Percentiles rank a stretch among this genome's conserved stretches.
phyloP scores from a whole-genome alignment of 2,888 invertebrate species.

The Tetragonula carbonaria region DNA sequence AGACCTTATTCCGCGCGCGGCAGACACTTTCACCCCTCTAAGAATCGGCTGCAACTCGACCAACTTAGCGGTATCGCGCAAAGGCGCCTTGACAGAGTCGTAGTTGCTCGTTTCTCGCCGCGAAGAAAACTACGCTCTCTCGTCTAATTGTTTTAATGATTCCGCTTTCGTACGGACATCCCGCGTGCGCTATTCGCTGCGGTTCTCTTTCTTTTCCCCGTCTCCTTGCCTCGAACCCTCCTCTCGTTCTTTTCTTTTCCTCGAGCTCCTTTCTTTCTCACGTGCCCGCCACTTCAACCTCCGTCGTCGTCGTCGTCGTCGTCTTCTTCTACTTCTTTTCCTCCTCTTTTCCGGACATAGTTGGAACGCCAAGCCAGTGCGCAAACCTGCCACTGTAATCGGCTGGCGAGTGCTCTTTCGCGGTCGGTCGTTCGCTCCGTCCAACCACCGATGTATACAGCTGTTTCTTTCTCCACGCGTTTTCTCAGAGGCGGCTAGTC shows the following conservation, averaged over 20 bases:
- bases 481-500: constrained; percentile 27
- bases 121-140: constrained; percentile 66
- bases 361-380: background rate
- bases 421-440: constrained; percentile 50
- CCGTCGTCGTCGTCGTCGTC: constrained; percentile 25
- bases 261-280: background rate
- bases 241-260: constrained; percentile 28
- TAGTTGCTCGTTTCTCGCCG: constrained; percentile 43
- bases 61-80: constrained; percentile 37
- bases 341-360: constrained; percentile 4
- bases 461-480: constrained; percentile 5
- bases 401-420: constrained; percentile 43
- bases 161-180: constrained; percentile 59
- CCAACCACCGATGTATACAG: constrained; percentile 28
- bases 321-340: constrained; percentile 30
- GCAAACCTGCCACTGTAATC: constrained; percentile 31
- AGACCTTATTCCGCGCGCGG: constrained; percentile 35
- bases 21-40: constrained; percentile 42
- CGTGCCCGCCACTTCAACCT: background rate
- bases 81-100: constrained; percentile 46
- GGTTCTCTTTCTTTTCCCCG: constrained; percentile 33
- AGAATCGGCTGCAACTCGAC: constrained; percentile 32
- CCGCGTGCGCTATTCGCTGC: constrained; percentile 58
- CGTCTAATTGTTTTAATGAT: constrained; percentile 79
- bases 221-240: constrained; percentile 13